A percentile compares a stretch with the other conserved stretches of the same genome.
Conservation (phyloP, 2,797 vertebrate species). For the Lemur catta region DNA sequence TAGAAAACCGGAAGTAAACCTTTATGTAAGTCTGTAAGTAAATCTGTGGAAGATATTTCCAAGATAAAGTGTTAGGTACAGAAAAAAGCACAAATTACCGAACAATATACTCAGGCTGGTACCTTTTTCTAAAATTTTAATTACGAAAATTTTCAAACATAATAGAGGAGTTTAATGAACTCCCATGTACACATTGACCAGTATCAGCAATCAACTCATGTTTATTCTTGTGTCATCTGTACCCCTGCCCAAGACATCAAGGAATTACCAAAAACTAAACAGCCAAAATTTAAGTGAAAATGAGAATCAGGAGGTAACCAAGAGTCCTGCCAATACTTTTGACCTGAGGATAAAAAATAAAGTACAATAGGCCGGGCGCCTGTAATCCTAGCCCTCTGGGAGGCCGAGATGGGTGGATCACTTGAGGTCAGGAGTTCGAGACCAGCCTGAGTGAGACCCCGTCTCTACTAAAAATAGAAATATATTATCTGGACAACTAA, state of each 20-base stretch:
- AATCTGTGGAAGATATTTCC: neutral
- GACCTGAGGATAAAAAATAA: neutral
- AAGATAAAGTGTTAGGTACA: neutral
- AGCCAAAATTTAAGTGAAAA: neutral
- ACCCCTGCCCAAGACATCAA: neutral
- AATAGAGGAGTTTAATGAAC: neutral
- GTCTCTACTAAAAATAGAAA: no score
- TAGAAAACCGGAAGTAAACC: neutral
- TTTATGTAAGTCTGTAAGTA: neutral
- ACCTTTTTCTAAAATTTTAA: neutral
- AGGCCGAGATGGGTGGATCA: no score
- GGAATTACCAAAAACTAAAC: neutral
- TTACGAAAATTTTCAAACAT: neutral
- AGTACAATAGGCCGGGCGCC: neutral
- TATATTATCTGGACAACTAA: no score
- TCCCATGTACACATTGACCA: neutral
- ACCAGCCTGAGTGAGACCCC: no score
- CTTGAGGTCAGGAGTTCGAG: no score
- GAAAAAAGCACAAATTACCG: neutral
- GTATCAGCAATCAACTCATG: neutral
- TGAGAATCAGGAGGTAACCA: neutral
- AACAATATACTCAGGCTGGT: neutral
- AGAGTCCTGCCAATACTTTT: neutral
- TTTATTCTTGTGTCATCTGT: neutral
- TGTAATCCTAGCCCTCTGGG: no score